These are phyloP conservation scores for Theretra japonica DNA, from an alignment of 2,888 invertebrate genomes.

Conservation along the genomic window DNA sequence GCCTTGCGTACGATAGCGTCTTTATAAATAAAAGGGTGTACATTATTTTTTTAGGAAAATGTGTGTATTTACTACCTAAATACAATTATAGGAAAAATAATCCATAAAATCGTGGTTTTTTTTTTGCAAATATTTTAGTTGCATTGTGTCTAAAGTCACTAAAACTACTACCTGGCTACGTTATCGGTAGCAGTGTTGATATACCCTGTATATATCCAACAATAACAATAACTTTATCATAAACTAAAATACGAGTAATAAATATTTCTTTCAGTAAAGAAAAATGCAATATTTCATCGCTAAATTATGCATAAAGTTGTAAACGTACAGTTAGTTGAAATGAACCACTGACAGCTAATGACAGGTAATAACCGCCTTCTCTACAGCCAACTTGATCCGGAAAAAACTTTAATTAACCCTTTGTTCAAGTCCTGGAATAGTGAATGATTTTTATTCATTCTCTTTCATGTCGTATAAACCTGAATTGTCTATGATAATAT, in stretches of 20 bases:
- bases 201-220: too few species aligned
- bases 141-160: too few species aligned
- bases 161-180: too few species aligned
- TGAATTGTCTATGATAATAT: not conserved
- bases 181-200: too few species aligned
- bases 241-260: not conserved
- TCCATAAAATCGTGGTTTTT: too few species aligned
- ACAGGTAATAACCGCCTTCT: constrained; percentile 22
- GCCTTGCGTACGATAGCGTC: too few species aligned
- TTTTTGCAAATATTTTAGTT: too few species aligned
- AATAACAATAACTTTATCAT: too few species aligned
- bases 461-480: not conserved
- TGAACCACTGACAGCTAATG: constrained; percentile 25
- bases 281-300: not conserved
- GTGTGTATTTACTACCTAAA: too few species aligned
- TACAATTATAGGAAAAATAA: too few species aligned
- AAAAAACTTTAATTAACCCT: not conserved
- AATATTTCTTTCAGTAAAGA: not conserved
- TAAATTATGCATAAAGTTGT: constrained; percentile 18
- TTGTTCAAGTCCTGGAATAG: not conserved
- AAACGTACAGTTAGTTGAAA: constrained; percentile 17
- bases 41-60: too few species aligned
- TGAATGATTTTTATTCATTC: not conserved
- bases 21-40: too few species aligned
- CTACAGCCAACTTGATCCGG: constrained; percentile 15